Base-by-base conservation (phyloP, 2,888 invertebrate species). In the Thereva nobilitata region DNA sequence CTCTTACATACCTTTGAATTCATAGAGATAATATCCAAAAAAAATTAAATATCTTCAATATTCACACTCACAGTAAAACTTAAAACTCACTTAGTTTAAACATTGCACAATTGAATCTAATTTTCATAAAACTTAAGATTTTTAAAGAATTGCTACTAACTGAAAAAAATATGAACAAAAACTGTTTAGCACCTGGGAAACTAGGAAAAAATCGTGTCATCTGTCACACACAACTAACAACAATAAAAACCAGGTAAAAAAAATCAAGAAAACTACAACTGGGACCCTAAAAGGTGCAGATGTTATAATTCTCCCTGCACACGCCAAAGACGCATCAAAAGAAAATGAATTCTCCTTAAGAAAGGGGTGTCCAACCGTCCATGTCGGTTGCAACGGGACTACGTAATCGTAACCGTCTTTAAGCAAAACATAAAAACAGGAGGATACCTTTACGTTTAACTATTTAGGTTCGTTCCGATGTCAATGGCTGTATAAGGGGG, bases 341-440 rank as follows among this genome's bases (percentile, higher is more conserved):
- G 10, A 23, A 34, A 52, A 23, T 23, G 23, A 23, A 23, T 23
- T 1, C 23, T 23, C 23, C 23, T 47, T 53, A 35, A 53, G 10
- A 53, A 53, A 40, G 52, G 53, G 53, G 12, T 53, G n/a, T 38
- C 23, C 53, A 53, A 53, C 53, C 37, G 40, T 37, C 53, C 53
- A 40, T 53, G 38, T 38, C 53, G 50, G 6, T 3, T 50, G 10
- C 50, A 7, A 34, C 35, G 50, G 50, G 35, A 10, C 10, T 47
- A 4, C 47, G 47, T 0, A 47, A 10, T 5, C 8, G 9, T 10
- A 23, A 50, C 23, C 50, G 50, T 50, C 50, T 50, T 50, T 6
- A 50, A 50, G 50, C 23, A 23, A 2, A 23, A 23, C 23, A 23
- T 23, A 23, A 12, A 5, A 50, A 2, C 6, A 23, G 12, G 34